Base-by-base conservation (phyloP, 2,113 vertebrate genomes). In the Machaerirhynchus nigripectus region DNA sequence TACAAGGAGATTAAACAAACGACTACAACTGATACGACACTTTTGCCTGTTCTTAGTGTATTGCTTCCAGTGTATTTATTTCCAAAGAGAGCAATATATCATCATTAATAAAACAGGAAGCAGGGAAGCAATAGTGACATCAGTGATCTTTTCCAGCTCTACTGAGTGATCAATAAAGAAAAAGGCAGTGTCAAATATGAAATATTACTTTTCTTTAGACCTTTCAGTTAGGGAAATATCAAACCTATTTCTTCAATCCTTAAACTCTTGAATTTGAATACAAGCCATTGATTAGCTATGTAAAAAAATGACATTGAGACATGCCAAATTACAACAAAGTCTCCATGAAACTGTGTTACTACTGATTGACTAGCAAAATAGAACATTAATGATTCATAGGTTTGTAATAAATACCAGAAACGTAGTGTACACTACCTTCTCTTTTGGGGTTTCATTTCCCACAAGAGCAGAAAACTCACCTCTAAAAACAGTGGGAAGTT, bases 111-210 rank as follows among this genome's bases (percentile, higher is more conserved):
- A 92, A 96, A 89, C n/a, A 80, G 67, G 56, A 96, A 94, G 31
- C 44, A 84, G 27, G 71, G 55, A 76, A 92, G 33, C 26, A 94
- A 23, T 37, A 39, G 24, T 80, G 55, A 39, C 57, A 91, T 30
- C 47, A 76, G 67, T 46, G 75, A 90, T 89, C 85, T 95, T 96
- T 93, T 84, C 74, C 77, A 84, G 35, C 16, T 69, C 35, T 90
- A 35, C 50, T 24, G 28, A 90, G 37, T 90, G 90, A 95, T 97
- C 92, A 93, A 90, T 94, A 94, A 93, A 80, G 75, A 96, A 92
- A 86, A 93, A 81, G 55, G 52, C 47, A 89, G 31, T 63, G 78
- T 89, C 88, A 92, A 56, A 44, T 60, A 85, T 95, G 89, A 93
- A 94, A 74, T 84, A 92, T 87, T 93, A 65, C 61, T 88, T 91